Evolutionary conservation across 2,888 invertebrate genomes (phyloP).

Genomic region (Hirtodrosophila histrioides): DNA sequence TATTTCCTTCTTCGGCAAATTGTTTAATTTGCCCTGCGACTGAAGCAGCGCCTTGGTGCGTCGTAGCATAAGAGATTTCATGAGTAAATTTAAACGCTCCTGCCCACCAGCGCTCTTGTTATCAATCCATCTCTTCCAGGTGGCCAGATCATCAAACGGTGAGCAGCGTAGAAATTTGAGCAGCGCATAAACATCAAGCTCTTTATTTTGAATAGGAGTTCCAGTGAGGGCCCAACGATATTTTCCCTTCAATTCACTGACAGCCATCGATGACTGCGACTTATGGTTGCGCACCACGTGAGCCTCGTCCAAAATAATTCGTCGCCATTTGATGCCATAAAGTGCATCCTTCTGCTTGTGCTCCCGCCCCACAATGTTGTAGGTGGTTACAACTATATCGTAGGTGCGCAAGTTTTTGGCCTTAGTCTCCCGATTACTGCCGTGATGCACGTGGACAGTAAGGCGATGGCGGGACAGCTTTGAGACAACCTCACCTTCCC

Average conservation of each 20-base stretch:
- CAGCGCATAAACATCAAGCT: conserved; percentile 91
- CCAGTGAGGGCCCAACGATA: conserved; percentile 95
- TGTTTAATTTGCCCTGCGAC: conserved; percentile 86
- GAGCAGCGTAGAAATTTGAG: conserved; percentile 93
- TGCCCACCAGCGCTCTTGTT: conserved; percentile 92
- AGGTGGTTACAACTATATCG: conserved; percentile 96
- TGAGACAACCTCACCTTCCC: conserved; percentile 91
- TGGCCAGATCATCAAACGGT: conserved; percentile 94
- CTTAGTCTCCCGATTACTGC: conserved; percentile 88
- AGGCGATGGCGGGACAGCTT: conserved; percentile 88
- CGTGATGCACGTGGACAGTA: conserved; percentile 91
- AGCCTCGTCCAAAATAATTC: conserved; percentile 96
- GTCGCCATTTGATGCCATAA: conserved; percentile 91
- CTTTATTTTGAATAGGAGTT: conserved; percentile 97
- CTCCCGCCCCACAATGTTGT: conserved; percentile 89
- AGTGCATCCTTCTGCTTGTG: conserved; percentile 86
- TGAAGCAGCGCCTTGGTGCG: conserved; percentile 94
- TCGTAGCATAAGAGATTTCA: conserved; percentile 93
- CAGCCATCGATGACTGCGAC: conserved; percentile 89
- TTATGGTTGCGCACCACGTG: conserved; percentile 96
- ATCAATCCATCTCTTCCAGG: conserved; percentile 97
- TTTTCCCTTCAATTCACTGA: conserved; percentile 85
- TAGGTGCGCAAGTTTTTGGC: conserved; percentile 87
- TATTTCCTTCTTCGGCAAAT: conserved; percentile 87
- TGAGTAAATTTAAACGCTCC: conserved; percentile 92